A percentile compares a stretch with the other conserved stretches of the same genome.
These are phyloP conservation scores for Eulemur rubriventer DNA, from an alignment of 2,797 vertebrate genomes.

Conservation along the genomic window DNA sequence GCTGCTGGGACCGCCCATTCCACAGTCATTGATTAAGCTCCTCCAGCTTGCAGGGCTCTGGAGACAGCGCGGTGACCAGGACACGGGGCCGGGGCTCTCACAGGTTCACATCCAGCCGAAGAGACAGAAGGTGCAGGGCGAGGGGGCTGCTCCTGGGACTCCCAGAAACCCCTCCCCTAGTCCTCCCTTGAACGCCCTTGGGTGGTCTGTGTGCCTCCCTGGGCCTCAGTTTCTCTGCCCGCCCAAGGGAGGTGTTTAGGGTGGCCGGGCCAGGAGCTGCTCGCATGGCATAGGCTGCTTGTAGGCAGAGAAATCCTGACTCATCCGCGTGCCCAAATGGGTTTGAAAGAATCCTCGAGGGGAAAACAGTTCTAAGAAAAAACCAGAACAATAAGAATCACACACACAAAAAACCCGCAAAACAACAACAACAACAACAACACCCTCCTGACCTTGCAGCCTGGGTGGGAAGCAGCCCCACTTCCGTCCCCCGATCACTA, in stretches of 20 bases:
- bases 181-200: not conserved
- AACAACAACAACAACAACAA: too few relatives aligned
- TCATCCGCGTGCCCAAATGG: not conserved
- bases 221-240: not conserved
- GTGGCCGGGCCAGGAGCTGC: not conserved
- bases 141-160: not conserved
- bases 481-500: fast-evolving
- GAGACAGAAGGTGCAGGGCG: not conserved
- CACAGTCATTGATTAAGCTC: not conserved
- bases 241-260: not conserved
- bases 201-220: not conserved
- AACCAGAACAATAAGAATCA: not conserved
- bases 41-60: not conserved
- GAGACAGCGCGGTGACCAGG: not conserved
- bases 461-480: not conserved
- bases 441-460: not conserved
- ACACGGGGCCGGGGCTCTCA: not conserved
- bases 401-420: too few relatives aligned
- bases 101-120: not conserved
- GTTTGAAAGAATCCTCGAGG: not conserved
- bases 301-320: not conserved
- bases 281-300: not conserved
- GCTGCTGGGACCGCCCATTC: not conserved
- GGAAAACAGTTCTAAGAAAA: not conserved
- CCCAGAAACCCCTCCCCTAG: fast-evolving